These are phyloP conservation scores for Lordiphosa andalusiaca DNA, from an alignment of 2,888 invertebrate genomes.

Conservation along the genomic window DNA sequence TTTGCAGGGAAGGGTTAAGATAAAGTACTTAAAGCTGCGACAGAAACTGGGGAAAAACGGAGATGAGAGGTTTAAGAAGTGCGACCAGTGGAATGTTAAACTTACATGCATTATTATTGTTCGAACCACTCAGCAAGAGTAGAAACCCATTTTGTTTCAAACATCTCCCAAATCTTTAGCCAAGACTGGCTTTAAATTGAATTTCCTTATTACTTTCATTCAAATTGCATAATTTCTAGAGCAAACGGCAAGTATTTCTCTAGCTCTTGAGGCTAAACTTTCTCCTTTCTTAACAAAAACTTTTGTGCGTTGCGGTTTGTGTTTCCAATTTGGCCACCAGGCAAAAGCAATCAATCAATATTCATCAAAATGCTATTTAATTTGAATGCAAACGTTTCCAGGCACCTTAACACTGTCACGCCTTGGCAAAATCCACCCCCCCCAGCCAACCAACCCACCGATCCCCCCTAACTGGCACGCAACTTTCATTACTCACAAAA, in stretches of 20 bases:
- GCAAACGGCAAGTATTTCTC: constrained; percentile 11
- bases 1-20: too few species aligned
- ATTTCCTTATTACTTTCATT: neutral
- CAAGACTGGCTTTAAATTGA: neutral
- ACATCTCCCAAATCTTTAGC: too few species aligned
- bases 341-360: constrained; percentile 70
- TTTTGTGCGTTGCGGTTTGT: constrained; percentile 37
- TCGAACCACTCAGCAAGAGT: too few species aligned
- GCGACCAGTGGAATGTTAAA: too few species aligned
- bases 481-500: constrained; percentile 50
- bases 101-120: too few species aligned
- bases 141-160: too few species aligned
- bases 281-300: constrained; percentile 26
- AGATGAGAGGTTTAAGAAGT: too few species aligned
- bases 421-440: constrained; percentile 17
- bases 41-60: too few species aligned
- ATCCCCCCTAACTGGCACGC: constrained; percentile 5
- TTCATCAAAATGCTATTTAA: constrained; percentile 72
- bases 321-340: constrained; percentile 45
- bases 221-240: constrained; percentile 12
- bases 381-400: constrained; percentile 58
- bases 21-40: too few species aligned
- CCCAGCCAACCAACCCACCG: neutral
- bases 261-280: constrained; percentile 29
- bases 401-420: constrained; percentile 28